Evolutionary conservation across 2,888 invertebrate genomes (phyloP).

Genomic region (Nebria salina): DNA sequence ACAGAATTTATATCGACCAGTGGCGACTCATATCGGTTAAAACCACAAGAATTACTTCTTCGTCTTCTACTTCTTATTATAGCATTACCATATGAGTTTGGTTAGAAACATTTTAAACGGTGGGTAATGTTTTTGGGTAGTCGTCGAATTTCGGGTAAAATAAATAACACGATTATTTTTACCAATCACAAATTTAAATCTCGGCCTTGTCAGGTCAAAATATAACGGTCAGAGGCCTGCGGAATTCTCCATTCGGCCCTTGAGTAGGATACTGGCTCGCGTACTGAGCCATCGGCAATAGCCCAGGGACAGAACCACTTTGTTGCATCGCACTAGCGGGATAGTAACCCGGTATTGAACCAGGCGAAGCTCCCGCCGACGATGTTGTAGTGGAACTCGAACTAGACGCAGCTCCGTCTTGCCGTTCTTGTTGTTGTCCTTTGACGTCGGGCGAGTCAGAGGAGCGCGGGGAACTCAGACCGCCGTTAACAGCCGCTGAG

Average conservation of each 20-base stretch:
- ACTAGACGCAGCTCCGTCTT: constrained; percentile 63
- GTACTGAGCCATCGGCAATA: constrained; percentile 75
- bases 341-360: constrained; percentile 63
- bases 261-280: constrained; percentile 67
- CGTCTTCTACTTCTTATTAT: no score
- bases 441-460: constrained; percentile 67
- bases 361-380: constrained; percentile 69
- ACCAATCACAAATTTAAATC: constrained; percentile 33
- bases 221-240: constrained; percentile 80
- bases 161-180: neutral
- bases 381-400: constrained; percentile 68
- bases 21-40: neutral
- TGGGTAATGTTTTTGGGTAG: neutral
- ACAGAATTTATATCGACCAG: neutral
- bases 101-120: neutral
- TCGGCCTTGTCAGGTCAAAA: constrained; percentile 75
- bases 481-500: constrained; percentile 69
- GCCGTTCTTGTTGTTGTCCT: constrained; percentile 57
- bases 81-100: no score
- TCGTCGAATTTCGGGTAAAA: neutral
- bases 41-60: neutral
- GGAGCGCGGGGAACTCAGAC: constrained; percentile 61
- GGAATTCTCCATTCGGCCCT: constrained; percentile 73
- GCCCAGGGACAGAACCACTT: constrained; percentile 62
- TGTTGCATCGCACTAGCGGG: constrained; percentile 58